phyloP scores from a whole-genome alignment of 1,140 invertebrate species.

The Neodiprion virginianus region DNA sequence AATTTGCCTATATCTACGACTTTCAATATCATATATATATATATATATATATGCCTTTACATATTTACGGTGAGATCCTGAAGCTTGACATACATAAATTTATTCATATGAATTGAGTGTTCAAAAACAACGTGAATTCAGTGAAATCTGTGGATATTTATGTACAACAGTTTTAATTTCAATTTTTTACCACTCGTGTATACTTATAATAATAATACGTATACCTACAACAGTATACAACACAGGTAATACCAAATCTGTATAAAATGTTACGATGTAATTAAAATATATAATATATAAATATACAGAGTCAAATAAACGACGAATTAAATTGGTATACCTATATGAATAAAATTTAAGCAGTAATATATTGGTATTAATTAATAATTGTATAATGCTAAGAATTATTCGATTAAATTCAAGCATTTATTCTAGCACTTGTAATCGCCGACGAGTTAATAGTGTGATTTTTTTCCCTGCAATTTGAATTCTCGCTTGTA shows the following conservation, averaged over 20 bases:
- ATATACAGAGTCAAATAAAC: neutral
- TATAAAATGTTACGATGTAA: slow-evolving; percentile 2
- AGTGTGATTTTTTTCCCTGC: neutral
- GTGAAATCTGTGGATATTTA: neutral
- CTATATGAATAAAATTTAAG: neutral
- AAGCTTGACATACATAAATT: too few species aligned
- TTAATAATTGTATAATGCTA: too few species aligned
- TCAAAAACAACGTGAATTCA: too few species aligned
- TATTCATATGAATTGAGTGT: too few species aligned
- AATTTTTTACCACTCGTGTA: neutral
- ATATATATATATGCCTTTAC: too few species aligned
- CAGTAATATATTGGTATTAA: too few species aligned
- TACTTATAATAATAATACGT: neutral
- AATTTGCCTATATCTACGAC: too few species aligned
- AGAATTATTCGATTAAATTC: neutral
- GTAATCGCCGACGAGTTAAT: neutral
- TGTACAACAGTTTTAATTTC: neutral
- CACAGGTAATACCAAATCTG: neutral
- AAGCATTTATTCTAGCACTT: neutral
- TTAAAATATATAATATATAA: neutral
- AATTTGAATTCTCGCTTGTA: neutral
- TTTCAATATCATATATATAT: too few species aligned
- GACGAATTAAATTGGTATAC: neutral
- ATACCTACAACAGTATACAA: neutral
- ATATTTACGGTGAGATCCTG: too few species aligned